Base-by-base conservation (phyloP, 2,113 vertebrate species). In the Passer montanus region DNA sequence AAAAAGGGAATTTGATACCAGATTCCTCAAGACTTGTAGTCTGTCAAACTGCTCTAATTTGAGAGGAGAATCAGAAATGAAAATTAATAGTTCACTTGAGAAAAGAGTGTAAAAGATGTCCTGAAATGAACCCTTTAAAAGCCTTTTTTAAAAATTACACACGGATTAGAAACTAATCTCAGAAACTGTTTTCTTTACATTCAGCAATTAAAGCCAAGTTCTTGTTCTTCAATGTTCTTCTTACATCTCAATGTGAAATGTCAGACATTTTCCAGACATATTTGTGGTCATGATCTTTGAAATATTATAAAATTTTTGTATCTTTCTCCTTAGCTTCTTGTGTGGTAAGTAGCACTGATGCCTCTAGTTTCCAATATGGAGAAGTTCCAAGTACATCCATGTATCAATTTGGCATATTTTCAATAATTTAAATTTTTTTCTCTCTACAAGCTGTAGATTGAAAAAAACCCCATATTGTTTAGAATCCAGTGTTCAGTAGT, bases 381-480 rank as follows among this genome's bases (percentile, higher is more conserved):
- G 86, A 52, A 74, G 50, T 75, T 96, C 86, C 91, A 97, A 96
- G 80, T 77, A 82, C 72, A 93, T 94, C 95, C 33, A 50, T 89
- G 24, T 94, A 93, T 97, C 95, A 87, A 24, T 78, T 83, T 96
- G 96, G 89, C 84, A 16, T 62, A 27, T 49, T 85, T 86, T 95
- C 93, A 96, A 81, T 62, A 93, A 58, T 86, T 89, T 93, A 68
- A 30, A 77, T 85, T 7, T 39, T 90, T 89, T 53, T 0, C 44
- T 88, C 68, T 94, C 55, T 89, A 27, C 0, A 15, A 80, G 35
- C 73, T 70, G 27, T 69, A 91, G 58, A 31, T 91, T 33, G 33
- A 69, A 72, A 90, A 89, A 64, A 50, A 9, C 3, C 21, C 5
- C 9, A 23, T 20, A 11, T 30, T 87, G 17, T 89, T 85, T 86